phyloP scores from a whole-genome alignment of 2,888 invertebrate species.

The Calliphora vomitoria region DNA sequence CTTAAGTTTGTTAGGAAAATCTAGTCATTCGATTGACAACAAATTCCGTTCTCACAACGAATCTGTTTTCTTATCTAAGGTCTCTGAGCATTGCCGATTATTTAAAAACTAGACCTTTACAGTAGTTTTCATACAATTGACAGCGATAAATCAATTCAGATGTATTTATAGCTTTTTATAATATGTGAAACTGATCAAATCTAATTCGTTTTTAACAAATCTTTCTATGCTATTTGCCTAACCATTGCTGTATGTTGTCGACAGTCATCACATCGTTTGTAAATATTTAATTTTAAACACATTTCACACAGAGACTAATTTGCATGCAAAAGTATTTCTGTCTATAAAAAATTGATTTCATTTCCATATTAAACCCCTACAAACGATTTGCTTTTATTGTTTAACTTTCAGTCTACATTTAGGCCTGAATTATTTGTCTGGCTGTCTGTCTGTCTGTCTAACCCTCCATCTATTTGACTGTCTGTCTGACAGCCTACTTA shows the following conservation, averaged over 20 bases:
- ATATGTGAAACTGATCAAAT: too few species aligned
- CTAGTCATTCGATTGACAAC: too few species aligned
- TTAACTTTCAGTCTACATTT: conserved; percentile 24
- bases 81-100: too few species aligned
- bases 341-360: conserved; percentile 17
- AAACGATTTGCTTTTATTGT: conserved; percentile 10
- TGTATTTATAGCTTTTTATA: too few species aligned
- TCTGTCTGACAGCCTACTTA: neutral
- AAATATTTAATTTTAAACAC: conserved; percentile 28
- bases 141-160: too few species aligned
- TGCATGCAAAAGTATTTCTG: conserved; percentile 25
- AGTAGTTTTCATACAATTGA: too few species aligned
- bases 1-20: too few species aligned
- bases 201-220: too few species aligned
- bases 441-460: neutral
- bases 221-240: neutral
- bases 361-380: neutral
- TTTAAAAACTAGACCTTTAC: too few species aligned
- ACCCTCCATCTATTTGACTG: neutral
- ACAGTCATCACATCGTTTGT: conserved; percentile 7
- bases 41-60: too few species aligned
- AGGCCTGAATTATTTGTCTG: conserved; percentile 20
- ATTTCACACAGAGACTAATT: conserved; percentile 18
- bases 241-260: neutral
- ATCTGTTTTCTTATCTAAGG: too few species aligned